Evolutionary conservation across 2,113 vertebrate genomes (phyloP), one percentile per base, ranked within the genome.

Genomic region (Ptilonorhynchus violaceus): DNA sequence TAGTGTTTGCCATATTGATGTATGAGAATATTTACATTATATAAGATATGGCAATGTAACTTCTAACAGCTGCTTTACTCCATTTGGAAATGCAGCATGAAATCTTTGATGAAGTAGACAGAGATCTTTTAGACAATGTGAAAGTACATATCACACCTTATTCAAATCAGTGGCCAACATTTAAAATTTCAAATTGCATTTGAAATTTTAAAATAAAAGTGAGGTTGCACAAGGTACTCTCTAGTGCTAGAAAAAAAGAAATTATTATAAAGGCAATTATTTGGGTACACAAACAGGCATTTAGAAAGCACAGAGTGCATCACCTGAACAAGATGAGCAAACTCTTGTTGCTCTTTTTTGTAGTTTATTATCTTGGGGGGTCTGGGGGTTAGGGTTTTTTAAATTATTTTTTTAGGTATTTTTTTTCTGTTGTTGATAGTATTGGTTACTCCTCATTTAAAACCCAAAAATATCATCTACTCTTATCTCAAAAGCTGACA

Each of bases 381-480:
- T 37, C n/a, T 13, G 8, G 3, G 4, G 7, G 13, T 8, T 37
- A 15, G 8, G 3, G 3, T 5, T 23, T 44, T 16, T 28, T n/a
- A 11, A 11, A 7, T 5, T 12, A 2, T 5, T 9, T 30, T 24
- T 55, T 8, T 15, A 20, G 23, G 1, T 5, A 0, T 4, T 49
- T 76, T 58, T 81, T 66, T 10, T 52, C 23, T 46, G 6, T 72
- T 63, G 49, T 19, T 50, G 39, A 31, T 58, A 5, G 4, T 27
- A 30, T 37, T 85, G 35, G 20, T 64, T 13, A 46, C 6, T 4
- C 2, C 3, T 56, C 14, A 19, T 85, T 22, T 41, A 66, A 78
- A 78, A 23, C 2, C 7, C 30, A 28, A 59, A 58, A 47, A 1
- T 4, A n/a, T 42, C 17, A 18, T 33, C 24, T 62, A 44, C 4